A percentile compares a stretch with the other conserved stretches of the same genome.
phyloP scores from a whole-genome alignment of 2,888 invertebrate species.

The Ramazzottius varieornatus region DNA sequence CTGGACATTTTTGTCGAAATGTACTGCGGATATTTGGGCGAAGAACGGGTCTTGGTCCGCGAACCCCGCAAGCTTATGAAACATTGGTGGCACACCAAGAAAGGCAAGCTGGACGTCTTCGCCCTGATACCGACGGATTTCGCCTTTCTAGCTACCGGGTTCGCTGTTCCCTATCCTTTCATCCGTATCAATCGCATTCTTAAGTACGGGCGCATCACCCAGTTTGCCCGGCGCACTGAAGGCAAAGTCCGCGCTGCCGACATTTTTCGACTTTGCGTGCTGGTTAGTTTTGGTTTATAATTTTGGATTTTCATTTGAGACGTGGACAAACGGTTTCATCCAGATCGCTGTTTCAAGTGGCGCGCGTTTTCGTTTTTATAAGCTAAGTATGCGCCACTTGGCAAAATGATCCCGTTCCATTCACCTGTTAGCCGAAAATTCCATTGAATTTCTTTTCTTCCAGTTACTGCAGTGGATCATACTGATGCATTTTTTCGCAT shows the following conservation, averaged over 20 bases:
- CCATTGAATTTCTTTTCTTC: not conserved
- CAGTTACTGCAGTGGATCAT: constrained; percentile 28
- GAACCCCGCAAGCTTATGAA: constrained; percentile 18
- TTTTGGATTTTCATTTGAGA: no score
- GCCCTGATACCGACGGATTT: constrained; percentile 24
- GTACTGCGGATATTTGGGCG: constrained; percentile 25
- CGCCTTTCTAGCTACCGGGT: constrained; percentile 14
- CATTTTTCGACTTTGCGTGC: constrained; percentile 39
- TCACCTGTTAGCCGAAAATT: no score
- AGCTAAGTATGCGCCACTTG: no score
- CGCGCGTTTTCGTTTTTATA: no score
- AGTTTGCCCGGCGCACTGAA: constrained; percentile 80
- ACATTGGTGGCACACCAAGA: constrained; percentile 17
- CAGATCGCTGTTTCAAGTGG: no score
- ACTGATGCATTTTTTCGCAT: constrained; percentile 82
- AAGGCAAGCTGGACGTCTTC: constrained; percentile 19
- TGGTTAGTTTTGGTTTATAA: constrained; percentile 40
- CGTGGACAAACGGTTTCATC: no score
- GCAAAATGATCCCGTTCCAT: no score
- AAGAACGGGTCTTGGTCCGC: constrained; percentile 24
- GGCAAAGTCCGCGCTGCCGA: constrained; percentile 79
- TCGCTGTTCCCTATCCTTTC: constrained; percentile 24
- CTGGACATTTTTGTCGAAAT: constrained; percentile 15
- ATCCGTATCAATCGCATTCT: constrained; percentile 56
- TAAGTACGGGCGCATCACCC: constrained; percentile 45